Evolutionary conservation across 1,140 invertebrate genomes (phyloP).

Genomic region (Zaprionus vittiger): DNA sequence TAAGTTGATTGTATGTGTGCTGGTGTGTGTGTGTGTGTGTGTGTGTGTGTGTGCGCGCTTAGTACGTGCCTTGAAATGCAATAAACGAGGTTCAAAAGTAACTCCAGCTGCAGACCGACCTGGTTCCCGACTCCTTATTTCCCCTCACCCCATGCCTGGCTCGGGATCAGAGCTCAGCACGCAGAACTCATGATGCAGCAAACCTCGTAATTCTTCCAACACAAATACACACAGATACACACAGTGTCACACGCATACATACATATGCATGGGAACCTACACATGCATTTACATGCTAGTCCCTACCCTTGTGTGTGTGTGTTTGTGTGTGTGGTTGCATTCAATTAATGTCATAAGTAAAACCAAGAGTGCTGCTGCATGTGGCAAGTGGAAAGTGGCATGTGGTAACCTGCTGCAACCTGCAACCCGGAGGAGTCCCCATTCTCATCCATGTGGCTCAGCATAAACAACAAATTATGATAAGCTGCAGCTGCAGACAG

Average conservation of each 20-base stretch:
- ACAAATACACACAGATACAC: conserved; percentile 6
- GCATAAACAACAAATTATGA: conserved; percentile 27
- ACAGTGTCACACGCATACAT: neutral
- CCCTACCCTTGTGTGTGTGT: neutral
- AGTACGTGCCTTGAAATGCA: conserved; percentile 71
- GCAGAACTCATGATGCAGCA: conserved; percentile 37
- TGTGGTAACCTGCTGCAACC: conserved; percentile 1
- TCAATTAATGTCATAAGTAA: conserved; percentile 35
- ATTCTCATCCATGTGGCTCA: conserved; percentile 11
- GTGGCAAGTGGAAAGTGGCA: conserved; percentile 17
- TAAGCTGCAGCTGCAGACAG: conserved; percentile 7
- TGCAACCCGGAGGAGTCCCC: neutral
- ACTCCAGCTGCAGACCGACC: conserved; percentile 37
- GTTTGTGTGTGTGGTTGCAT: conserved; percentile 13
- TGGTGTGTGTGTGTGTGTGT: conserved; percentile 13
- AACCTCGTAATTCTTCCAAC: conserved; percentile 8
- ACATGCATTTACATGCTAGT: neutral
- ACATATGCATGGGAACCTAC: conserved; percentile 5
- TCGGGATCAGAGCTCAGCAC: conserved; percentile 23
- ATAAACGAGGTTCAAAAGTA: conserved; percentile 44
- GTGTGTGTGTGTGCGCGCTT: conserved; percentile 27
- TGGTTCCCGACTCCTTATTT: conserved; percentile 15
- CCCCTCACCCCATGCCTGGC: neutral
- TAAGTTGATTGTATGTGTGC: conserved; percentile 8
- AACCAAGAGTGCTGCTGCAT: conserved; percentile 20